Evolutionary conservation across 2,113 vertebrate species (phyloP).

Genomic region (Apteryx owenii): DNA sequence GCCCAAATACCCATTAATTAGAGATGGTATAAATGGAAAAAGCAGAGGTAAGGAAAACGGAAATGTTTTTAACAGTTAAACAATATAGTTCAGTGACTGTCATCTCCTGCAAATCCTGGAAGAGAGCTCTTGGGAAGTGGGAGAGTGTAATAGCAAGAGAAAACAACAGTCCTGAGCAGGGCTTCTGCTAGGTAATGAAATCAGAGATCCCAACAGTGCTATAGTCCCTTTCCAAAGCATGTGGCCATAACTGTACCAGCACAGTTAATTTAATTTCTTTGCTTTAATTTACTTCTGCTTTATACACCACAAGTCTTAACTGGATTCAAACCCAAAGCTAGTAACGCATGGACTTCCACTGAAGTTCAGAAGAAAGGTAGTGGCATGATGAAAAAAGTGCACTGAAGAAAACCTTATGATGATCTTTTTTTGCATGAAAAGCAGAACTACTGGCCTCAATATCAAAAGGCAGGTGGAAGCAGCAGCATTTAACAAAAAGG

Average conservation of each 20-base stretch:
- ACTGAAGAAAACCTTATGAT: not conserved
- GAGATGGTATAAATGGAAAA: not conserved
- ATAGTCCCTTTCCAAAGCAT: not conserved
- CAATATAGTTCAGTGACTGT: not conserved
- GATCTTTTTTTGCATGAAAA: not conserved
- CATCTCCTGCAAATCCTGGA: not conserved
- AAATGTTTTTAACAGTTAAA: not conserved
- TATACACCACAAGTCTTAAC: not conserved
- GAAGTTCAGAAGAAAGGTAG: not conserved
- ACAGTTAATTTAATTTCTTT: not conserved
- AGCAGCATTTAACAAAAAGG: not conserved
- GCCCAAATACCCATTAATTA: not conserved
- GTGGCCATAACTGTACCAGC: not conserved
- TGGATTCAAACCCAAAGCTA: not conserved
- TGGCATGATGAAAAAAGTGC: not conserved
- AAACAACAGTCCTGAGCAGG: not conserved
- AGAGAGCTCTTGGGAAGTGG: not conserved
- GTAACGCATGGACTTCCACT: not conserved
- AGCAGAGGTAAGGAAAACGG: not conserved
- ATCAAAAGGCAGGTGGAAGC: not conserved
- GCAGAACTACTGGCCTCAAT: not conserved
- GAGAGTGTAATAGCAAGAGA: not conserved
- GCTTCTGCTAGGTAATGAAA: not conserved
- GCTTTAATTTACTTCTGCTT: not conserved
- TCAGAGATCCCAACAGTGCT: not conserved